Evolutionary conservation across 2,113 vertebrate species (phyloP), one percentile per base, ranked within the genome.

Genomic region (Potamarius usumacintae): DNA sequence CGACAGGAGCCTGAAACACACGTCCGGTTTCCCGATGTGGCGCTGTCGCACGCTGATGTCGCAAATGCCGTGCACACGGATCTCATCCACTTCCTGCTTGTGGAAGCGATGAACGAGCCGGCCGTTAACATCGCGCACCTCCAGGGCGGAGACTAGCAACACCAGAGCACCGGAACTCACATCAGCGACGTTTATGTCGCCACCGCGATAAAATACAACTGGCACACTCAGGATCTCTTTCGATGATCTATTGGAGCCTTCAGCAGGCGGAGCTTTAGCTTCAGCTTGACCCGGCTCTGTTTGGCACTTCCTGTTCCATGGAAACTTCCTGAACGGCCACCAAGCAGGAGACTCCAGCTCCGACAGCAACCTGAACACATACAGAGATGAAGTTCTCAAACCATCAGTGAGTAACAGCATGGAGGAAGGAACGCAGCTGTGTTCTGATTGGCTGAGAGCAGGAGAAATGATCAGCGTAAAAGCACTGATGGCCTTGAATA

Each of bases 341-440:
- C 98, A 99, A 48, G 96, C 90, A 0, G 97, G 97, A 87, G 96
- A 96, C 90, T 99, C 98, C 9, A 99, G 94, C 89, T 97, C 95
- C 0, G 95, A 96, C 83, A 99, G 88, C 71, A 99, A 92, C 91
- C 98, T 99, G 92, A 50, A 79, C 86, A 89, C 67, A 34, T 69
- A 55, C 2, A 78, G 65, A 91, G 18, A 81, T 15, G 27, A 15
- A 55, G 10, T 22, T 42, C 15, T 67, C 42, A 86, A 22, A 53
- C 14, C 17, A 63, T 53, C 53, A 52, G 1, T 2, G 22, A 5
- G n/a, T 25, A n/a, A 50, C 12, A 50, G 20, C 5, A 48, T 15
- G 52, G 55, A 69, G 1, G 12, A 55, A 83, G 7, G 52, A 78
- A 69, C 1, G 6, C 30, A 83, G n/a, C 4, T 52, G 25, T 10